Conservation (phyloP, 2,113 vertebrate genomes). For the cattle (Bos taurus) region ARS-UCD2.0 NC_037344.1:25624501-25625000, state of each 20-base stretch:
- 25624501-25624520: background rate
- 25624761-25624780: background rate
- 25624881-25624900: background rate
- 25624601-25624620: background rate
- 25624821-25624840: background rate
- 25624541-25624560: accelerated
- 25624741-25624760: background rate
- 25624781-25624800: background rate
- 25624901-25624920: background rate
- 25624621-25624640: background rate
- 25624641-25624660: background rate
- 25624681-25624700: background rate
- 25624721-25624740: background rate
- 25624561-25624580: background rate
- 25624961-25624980: background rate
- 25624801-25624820: background rate
- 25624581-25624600: accelerated
- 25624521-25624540: background rate
- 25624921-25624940: background rate
- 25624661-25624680: background rate
- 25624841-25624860: background rate
- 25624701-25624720: background rate
- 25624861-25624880: background rate
- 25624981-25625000: background rate
- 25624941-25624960: background rate